Conservation (phyloP, 2,113 vertebrate genomes). For the Orientallactaga bullata region DNA sequence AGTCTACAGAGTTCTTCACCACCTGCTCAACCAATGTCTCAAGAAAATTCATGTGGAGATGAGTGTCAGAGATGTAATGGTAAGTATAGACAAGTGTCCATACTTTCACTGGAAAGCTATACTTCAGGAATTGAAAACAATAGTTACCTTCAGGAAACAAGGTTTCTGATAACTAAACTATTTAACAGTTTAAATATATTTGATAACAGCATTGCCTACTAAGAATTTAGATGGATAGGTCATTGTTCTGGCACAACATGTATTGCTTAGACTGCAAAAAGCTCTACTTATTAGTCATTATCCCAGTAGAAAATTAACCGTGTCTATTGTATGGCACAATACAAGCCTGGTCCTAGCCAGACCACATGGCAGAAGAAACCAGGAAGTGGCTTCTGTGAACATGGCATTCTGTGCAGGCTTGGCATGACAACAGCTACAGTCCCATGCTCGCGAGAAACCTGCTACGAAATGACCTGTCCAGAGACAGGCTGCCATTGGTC, state of each 20-base stretch:
- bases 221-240: neutral
- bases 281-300: neutral
- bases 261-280: neutral
- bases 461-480: no score
- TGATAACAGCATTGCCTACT: neutral
- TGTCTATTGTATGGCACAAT: no score
- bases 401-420: no score
- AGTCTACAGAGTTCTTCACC: neutral
- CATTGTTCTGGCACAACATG: neutral
- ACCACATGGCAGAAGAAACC: no score
- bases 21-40: neutral
- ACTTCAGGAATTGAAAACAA: neutral
- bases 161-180: neutral
- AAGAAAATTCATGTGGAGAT: constrained; percentile 11
- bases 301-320: constrained; percentile 46
- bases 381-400: no score
- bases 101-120: neutral
- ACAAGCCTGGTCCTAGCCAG: no score
- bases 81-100: neutral
- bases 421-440: no score
- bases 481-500: no score
- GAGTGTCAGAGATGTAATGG: neutral
- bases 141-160: constrained; percentile 1
- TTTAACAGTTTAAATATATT: constrained; percentile 4
- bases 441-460: no score